Conservation (phyloP, 2,888 invertebrate species). For the Epinotia bilunana region DNA sequence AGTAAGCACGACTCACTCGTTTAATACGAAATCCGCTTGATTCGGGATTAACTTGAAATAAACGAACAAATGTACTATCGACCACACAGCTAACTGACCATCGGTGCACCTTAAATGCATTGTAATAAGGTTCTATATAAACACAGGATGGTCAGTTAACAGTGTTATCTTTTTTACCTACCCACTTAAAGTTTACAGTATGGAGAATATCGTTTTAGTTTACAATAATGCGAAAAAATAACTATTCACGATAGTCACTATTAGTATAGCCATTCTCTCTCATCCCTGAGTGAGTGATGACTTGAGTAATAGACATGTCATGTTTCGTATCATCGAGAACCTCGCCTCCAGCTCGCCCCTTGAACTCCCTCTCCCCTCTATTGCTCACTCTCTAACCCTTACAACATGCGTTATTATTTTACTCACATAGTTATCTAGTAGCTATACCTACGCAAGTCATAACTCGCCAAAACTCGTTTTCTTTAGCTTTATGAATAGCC, state of each 20-base stretch:
- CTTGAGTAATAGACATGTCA: no score
- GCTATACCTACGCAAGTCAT: neutral
- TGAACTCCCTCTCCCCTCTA: neutral
- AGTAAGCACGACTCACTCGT: conserved; percentile 6
- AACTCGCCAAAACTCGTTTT: conserved; percentile 6
- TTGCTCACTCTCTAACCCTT: no score
- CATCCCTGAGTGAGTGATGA: neutral
- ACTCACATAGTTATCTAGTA: no score
- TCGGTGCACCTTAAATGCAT: no score
- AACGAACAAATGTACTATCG: neutral
- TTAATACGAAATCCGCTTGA: conserved; percentile 11
- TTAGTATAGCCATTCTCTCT: neutral
- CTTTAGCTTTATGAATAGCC: conserved; percentile 9
- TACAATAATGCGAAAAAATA: no score
- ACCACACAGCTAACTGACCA: no score
- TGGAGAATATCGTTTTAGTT: neutral
- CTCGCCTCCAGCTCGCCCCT: neutral
- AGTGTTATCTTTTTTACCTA: no score
- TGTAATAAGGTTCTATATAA: no score
- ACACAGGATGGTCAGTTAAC: no score
- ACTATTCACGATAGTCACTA: no score
- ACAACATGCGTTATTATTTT: no score
- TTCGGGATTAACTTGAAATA: neutral
- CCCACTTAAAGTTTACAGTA: neutral
- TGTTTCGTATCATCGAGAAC: neutral